Conservation (phyloP, 2,888 invertebrate species). For the Drosophila limbata region DNA sequence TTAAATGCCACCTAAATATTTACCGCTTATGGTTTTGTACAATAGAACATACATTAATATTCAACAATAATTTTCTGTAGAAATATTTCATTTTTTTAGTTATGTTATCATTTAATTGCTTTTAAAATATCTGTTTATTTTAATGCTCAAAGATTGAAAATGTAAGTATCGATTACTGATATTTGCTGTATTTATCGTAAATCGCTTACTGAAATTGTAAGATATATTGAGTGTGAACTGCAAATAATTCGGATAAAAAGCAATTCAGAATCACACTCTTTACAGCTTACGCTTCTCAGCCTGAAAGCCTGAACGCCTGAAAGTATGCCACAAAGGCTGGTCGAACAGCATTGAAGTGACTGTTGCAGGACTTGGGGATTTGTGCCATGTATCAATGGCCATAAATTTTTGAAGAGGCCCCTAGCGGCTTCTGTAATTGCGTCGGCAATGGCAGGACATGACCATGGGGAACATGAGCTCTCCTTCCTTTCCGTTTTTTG, state of each 20-base stretch:
- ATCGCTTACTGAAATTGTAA: slow-evolving; percentile 1
- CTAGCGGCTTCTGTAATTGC: slow-evolving; percentile 50
- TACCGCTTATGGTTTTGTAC: too few species aligned
- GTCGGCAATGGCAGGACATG: slow-evolving; percentile 15
- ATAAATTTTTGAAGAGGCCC: slow-evolving; percentile 61
- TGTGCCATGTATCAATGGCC: slow-evolving; percentile 48
- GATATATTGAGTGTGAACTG: background rate
- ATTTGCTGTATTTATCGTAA: slow-evolving; percentile 1
- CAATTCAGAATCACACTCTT: background rate
- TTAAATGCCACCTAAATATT: background rate
- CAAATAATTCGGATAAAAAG: background rate
- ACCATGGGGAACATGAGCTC: slow-evolving; percentile 10
- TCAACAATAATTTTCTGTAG: too few species aligned
- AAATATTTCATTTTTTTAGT: background rate
- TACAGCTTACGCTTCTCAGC: slow-evolving; percentile 1
- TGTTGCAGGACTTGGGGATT: slow-evolving; percentile 3
- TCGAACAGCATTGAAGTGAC: slow-evolving; percentile 35
- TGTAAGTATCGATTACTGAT: background rate
- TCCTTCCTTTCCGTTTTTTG: background rate
- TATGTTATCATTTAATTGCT: background rate
- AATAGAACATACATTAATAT: too few species aligned
- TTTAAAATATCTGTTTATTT: background rate
- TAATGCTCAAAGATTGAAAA: background rate
- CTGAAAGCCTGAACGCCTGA: slow-evolving; percentile 9
- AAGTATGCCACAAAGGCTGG: slow-evolving; percentile 29